Percentiles rank a stretch among this genome's conserved stretches.
phyloP scores from a whole-genome alignment of 2,797 vertebrate species.

The Halcyon smyrnensis region DNA sequence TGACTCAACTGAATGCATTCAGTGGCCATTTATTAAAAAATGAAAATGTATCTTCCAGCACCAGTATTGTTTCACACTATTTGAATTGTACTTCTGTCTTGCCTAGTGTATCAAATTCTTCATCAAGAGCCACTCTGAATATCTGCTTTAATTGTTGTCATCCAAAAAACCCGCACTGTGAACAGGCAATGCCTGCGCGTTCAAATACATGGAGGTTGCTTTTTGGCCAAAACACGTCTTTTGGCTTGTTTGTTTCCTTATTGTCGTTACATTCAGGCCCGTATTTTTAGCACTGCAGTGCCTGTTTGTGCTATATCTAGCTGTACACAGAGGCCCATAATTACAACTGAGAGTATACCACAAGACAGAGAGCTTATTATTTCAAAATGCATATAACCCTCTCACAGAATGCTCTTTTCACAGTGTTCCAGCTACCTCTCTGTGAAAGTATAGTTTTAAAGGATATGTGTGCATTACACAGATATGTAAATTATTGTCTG shows the following conservation, averaged over 20 bases:
- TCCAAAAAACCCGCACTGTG: fast-evolving
- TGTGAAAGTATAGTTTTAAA: slow-evolving; percentile 14
- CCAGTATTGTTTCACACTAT: not conserved
- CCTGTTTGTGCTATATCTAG: not conserved
- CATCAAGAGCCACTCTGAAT: not conserved
- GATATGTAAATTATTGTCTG: slow-evolving; percentile 1
- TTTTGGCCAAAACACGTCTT: not conserved
- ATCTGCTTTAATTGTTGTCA: not conserved
- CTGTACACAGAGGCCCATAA: not conserved
- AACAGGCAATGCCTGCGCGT: not conserved
- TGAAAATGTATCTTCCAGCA: not conserved
- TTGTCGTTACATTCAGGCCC: not conserved
- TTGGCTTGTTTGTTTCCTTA: not conserved
- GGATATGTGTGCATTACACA: not conserved
- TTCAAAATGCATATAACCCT: not conserved
- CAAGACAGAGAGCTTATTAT: not conserved
- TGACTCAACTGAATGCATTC: not conserved
- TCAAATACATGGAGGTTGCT: not conserved
- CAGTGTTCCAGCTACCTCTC: not conserved
- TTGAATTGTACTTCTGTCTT: not conserved
- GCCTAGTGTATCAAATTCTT: not conserved
- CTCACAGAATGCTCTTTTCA: not conserved
- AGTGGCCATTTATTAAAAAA: not conserved
- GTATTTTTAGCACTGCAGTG: not conserved
- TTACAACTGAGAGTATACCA: not conserved